A percentile compares a stretch with the other conserved stretches of the same genome.
Evolutionary conservation across 2,888 invertebrate species (phyloP).

Genomic region (Neoscelio sp.): DNA sequence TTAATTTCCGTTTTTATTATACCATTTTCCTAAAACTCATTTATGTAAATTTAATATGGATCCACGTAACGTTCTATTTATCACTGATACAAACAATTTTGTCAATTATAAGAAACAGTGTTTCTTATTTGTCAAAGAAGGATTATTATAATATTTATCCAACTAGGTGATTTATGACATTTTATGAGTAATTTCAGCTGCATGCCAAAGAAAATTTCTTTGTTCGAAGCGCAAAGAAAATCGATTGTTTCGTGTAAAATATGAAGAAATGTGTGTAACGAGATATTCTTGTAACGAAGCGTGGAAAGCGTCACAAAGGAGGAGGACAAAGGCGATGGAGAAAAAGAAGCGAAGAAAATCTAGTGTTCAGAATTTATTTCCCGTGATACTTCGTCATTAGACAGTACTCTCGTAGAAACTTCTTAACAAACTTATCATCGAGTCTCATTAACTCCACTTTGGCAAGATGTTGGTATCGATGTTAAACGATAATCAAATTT

Average conservation of each 20-base stretch:
- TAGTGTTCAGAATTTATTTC: constrained; percentile 22
- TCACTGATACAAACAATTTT: too few relatives aligned
- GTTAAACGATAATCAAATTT: constrained; percentile 36
- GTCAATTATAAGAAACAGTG: too few relatives aligned
- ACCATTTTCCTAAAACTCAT: too few relatives aligned
- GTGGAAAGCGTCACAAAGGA: too few relatives aligned
- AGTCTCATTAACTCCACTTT: constrained; percentile 51
- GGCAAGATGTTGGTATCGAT: constrained; percentile 38
- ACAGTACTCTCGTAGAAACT: constrained; percentile 26
- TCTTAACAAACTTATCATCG: constrained; percentile 56
- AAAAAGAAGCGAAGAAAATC: background rate
- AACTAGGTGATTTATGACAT: too few relatives aligned
- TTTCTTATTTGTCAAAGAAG: too few relatives aligned
- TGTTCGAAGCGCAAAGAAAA: constrained; percentile 6
- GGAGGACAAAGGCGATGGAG: background rate
- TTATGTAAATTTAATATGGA: too few relatives aligned
- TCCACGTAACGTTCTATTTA: too few relatives aligned
- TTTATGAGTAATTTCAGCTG: too few relatives aligned
- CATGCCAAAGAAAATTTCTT: constrained; percentile 7
- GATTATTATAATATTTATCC: too few relatives aligned
- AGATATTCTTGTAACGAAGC: too few relatives aligned
- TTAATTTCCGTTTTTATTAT: too few relatives aligned
- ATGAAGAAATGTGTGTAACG: constrained; percentile 23
- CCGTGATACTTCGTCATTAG: constrained; percentile 17
- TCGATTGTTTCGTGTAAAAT: constrained; percentile 26